phyloP scores from a whole-genome alignment of 1,140 invertebrate genomes.

The Drosophila melanica region DNA sequence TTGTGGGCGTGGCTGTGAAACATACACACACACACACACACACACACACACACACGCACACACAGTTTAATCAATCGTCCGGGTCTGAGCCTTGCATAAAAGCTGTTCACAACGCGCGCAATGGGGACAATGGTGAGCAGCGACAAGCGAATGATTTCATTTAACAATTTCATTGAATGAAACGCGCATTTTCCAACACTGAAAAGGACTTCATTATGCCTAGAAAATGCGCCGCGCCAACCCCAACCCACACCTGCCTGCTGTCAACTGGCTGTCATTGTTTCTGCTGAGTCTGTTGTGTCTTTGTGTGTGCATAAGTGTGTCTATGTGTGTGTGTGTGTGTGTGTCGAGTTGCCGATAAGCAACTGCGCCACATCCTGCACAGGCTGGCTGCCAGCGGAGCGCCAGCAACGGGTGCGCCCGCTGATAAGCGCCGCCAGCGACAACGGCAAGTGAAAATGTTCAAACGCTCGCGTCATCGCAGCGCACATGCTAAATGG shows the following conservation, averaged over 20 bases:
- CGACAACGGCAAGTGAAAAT: slow-evolving; percentile 75
- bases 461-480: slow-evolving; percentile 62
- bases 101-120: slow-evolving; percentile 33
- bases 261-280: slow-evolving; percentile 78
- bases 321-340: slow-evolving; percentile 37
- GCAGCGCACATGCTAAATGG: slow-evolving; percentile 13
- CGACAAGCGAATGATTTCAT: slow-evolving; percentile 67
- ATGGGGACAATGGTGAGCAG: slow-evolving; percentile 1
- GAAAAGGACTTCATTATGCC: slow-evolving; percentile 69
- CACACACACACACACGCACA: not conserved
- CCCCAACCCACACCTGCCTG: slow-evolving; percentile 1
- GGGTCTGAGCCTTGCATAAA: slow-evolving; percentile 60
- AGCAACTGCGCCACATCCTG: slow-evolving; percentile 63
- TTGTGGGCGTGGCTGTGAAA: not conserved
- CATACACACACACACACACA: not conserved
- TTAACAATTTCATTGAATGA: slow-evolving; percentile 79
- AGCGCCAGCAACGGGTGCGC: slow-evolving; percentile 49
- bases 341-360: slow-evolving; percentile 51
- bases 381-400: slow-evolving; percentile 41
- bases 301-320: slow-evolving; percentile 14
- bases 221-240: not conserved
- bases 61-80: slow-evolving; percentile 46
- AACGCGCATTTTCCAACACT: slow-evolving; percentile 76
- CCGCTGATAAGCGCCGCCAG: slow-evolving; percentile 42
- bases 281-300: slow-evolving; percentile 56